Evolutionary conservation across 2,113 vertebrate genomes (phyloP).

Genomic region (Anhinga anhinga): DNA sequence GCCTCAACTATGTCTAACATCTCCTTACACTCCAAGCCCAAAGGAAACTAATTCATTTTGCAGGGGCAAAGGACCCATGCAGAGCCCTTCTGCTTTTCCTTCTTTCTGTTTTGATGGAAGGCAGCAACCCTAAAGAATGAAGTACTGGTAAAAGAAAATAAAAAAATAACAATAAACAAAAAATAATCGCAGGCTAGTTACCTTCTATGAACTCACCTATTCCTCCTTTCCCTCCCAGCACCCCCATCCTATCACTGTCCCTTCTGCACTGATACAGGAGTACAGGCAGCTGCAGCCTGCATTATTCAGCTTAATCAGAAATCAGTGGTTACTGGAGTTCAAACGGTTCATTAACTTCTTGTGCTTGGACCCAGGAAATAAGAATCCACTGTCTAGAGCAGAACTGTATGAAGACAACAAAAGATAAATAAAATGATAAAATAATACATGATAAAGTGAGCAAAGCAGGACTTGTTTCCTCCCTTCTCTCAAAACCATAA

Average conservation of each 20-base stretch:
- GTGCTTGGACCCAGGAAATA: background rate
- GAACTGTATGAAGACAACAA: background rate
- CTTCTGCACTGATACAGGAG: background rate
- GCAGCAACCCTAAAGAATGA: background rate
- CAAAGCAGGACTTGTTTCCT: background rate
- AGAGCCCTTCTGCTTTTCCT: background rate
- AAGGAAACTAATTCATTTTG: background rate
- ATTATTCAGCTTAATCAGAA: background rate
- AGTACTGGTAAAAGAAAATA: background rate
- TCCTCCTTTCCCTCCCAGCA: background rate
- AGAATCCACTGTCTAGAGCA: background rate
- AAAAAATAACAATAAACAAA: too few relatives aligned
- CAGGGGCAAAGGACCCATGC: background rate
- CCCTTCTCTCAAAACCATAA: background rate
- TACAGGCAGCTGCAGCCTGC: background rate
- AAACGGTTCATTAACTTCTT: slow-evolving; percentile 16
- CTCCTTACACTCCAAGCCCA: background rate
- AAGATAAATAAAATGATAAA: background rate
- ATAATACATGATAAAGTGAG: background rate
- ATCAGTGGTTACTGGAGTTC: background rate
- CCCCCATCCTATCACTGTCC: background rate
- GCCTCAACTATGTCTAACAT: background rate
- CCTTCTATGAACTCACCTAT: background rate
- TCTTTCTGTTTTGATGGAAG: accelerated
- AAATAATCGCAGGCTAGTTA: background rate